Evolutionary conservation across 2,888 invertebrate genomes (phyloP).

Genomic region (Tipula vernalis): DNA sequence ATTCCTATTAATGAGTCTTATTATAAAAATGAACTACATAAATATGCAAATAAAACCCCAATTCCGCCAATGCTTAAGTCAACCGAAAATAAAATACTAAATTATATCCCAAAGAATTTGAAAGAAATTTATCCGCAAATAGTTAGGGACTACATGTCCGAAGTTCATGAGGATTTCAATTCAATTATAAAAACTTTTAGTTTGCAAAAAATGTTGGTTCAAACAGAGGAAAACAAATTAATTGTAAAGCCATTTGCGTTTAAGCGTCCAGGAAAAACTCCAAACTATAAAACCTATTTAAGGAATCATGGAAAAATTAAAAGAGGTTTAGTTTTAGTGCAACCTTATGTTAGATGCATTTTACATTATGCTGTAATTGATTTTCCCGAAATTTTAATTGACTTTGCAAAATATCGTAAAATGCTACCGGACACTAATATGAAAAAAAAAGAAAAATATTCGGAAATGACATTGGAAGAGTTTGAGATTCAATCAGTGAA

Average conservation of each 20-base stretch:
- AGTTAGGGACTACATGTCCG: slow-evolving; percentile 38
- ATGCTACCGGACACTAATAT: slow-evolving; percentile 6
- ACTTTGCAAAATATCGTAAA: slow-evolving; percentile 24
- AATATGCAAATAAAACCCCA: slow-evolving; percentile 43
- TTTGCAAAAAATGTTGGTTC: slow-evolving; percentile 48
- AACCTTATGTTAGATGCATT: slow-evolving; percentile 45
- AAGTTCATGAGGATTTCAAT: slow-evolving; percentile 44
- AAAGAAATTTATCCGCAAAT: slow-evolving; percentile 42
- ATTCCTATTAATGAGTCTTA: neutral
- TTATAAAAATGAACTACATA: slow-evolving; percentile 42
- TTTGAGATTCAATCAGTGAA: slow-evolving; percentile 24
- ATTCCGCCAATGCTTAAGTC: slow-evolving; percentile 48
- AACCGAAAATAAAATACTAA: slow-evolving; percentile 48
- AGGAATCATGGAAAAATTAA: slow-evolving; percentile 42
- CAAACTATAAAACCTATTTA: slow-evolving; percentile 44
- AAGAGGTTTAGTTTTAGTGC: slow-evolving; percentile 45
- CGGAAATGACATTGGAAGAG: slow-evolving; percentile 18
- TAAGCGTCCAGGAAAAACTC: slow-evolving; percentile 49
- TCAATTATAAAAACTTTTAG: slow-evolving; percentile 48
- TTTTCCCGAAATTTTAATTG: slow-evolving; percentile 32
- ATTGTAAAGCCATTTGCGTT: slow-evolving; percentile 29
- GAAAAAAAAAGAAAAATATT: slow-evolving; percentile 15
- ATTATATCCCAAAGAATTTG: slow-evolving; percentile 42
- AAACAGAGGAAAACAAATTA: slow-evolving; percentile 41
- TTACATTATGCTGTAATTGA: slow-evolving; percentile 28